Percentiles rank a stretch among this genome's conserved stretches.
Conservation (phyloP, 2,797 vertebrate genomes). For the Prunella strophiata region DNA sequence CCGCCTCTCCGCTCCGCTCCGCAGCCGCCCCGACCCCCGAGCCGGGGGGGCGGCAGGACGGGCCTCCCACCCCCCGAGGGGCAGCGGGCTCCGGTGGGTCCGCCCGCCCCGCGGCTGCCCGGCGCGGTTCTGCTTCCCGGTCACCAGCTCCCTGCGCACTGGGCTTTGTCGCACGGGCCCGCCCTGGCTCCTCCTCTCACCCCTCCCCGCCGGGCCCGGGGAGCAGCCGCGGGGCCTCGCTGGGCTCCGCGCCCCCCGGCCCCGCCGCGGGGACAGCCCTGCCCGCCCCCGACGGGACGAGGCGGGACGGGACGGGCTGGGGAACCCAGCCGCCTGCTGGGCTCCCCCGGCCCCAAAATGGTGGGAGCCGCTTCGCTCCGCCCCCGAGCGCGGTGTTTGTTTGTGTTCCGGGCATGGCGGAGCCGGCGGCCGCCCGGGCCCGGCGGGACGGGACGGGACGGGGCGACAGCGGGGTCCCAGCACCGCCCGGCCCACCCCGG, state of each 20-base stretch:
- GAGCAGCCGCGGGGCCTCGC: background rate
- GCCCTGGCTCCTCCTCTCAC: conserved; percentile 46
- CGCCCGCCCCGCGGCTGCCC: conserved; percentile 10
- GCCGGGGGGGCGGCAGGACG: background rate
- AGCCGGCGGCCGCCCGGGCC: background rate
- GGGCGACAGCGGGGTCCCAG: background rate
- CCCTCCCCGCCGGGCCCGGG: background rate
- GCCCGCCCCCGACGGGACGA: background rate
- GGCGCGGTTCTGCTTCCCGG: conserved; percentile 52
- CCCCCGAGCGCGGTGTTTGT: background rate
- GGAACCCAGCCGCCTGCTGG: background rate
- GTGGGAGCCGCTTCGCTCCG: conserved; percentile 11
- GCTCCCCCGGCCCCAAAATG: background rate
- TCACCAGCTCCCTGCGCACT: conserved; percentile 58
- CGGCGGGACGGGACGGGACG: background rate
- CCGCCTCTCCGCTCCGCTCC: conserved; percentile 16
- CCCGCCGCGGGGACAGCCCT: background rate
- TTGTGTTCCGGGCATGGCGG: conserved; percentile 40
- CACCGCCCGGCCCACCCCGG: accelerated
- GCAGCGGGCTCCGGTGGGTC: background rate
- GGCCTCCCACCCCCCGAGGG: conserved; percentile 15
- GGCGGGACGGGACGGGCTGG: no score
- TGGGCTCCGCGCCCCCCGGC: background rate
- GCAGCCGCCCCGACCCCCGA: background rate
- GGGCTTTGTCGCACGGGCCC: conserved; percentile 57